These are phyloP conservation scores for Gymnorhina tibicen DNA, from an alignment of 2,113 vertebrate species.

Conservation along the genomic window DNA sequence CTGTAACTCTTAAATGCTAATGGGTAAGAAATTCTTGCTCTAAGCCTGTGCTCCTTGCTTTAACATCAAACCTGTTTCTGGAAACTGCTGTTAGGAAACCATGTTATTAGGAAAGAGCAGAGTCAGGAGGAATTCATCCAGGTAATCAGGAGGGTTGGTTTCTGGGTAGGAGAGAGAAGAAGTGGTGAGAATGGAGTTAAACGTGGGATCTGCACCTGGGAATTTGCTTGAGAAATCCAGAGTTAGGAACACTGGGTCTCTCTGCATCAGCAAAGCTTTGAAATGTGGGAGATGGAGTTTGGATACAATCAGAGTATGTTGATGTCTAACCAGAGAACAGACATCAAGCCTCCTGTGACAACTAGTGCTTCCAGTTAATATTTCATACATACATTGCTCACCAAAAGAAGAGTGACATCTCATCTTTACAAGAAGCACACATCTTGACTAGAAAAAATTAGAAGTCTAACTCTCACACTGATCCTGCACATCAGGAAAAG, in stretches of 20 bases:
- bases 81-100: background rate
- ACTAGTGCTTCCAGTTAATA: background rate
- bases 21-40: background rate
- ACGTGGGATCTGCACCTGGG: background rate
- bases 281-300: background rate
- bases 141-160: background rate
- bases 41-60: background rate
- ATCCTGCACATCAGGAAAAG: background rate
- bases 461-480: background rate
- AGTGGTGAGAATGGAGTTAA: background rate
- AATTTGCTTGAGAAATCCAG: background rate
- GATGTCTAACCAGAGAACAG: background rate
- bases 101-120: background rate
- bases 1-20: background rate
- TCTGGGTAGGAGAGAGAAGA: background rate
- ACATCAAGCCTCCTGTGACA: background rate
- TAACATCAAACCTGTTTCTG: background rate
- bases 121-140: background rate
- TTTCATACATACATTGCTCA: background rate
- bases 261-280: background rate
- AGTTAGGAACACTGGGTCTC: background rate
- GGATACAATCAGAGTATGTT: background rate
- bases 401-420: background rate
- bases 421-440: background rate
- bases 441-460: background rate